Conservation (phyloP, 2,113 vertebrate species). For the Bubo bubo region DNA sequence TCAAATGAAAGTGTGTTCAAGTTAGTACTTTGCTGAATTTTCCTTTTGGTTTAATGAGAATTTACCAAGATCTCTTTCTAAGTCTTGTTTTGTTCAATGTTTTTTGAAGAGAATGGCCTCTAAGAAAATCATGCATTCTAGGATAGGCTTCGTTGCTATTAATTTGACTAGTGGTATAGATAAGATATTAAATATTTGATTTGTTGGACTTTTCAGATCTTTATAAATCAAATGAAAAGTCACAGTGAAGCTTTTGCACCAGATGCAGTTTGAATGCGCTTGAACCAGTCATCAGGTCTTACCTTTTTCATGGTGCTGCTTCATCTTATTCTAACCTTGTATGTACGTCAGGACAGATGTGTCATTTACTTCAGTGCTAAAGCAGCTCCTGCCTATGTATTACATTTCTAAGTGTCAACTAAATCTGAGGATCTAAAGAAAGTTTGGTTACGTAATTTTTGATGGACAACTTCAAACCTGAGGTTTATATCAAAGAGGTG, state of each 20-base stretch:
- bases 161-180: background rate
- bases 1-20: background rate
- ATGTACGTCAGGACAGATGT: background rate
- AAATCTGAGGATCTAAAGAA: background rate
- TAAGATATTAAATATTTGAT: background rate
- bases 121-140: background rate
- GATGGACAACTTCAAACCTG: background rate
- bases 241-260: background rate
- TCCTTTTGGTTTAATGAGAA: background rate
- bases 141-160: background rate
- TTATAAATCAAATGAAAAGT: background rate
- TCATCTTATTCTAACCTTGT: background rate
- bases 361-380: background rate
- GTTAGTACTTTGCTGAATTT: background rate
- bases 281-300: background rate
- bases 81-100: background rate
- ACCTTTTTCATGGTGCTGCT: background rate
- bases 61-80: background rate
- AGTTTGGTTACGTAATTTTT: background rate
- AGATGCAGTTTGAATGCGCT: background rate
- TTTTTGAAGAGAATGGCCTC: background rate
- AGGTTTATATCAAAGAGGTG: background rate
- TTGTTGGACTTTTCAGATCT: background rate
- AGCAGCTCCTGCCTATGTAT: background rate
- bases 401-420: background rate